These are phyloP conservation scores for Scarus forsteni DNA, from an alignment of 2,797 vertebrate species.

Conservation along the genomic window DNA sequence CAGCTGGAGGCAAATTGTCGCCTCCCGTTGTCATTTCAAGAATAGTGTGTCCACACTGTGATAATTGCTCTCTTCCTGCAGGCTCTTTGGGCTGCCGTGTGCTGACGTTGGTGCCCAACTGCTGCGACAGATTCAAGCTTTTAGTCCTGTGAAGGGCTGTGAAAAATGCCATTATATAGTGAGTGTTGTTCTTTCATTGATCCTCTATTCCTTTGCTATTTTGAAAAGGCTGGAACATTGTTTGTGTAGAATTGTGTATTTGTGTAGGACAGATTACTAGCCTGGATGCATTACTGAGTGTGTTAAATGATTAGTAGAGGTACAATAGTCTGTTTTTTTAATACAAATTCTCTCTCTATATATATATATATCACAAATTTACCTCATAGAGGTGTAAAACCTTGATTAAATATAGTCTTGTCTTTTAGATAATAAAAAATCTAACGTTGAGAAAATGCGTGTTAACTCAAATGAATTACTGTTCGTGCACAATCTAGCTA, in stretches of 20 bases:
- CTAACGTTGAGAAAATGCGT: too few relatives aligned
- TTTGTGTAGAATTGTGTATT: neutral
- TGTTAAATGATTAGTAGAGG: too few relatives aligned
- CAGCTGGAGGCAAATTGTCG: neutral
- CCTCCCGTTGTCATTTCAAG: constrained; percentile 5
- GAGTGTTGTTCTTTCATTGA: constrained; percentile 3
- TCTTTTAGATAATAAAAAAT: too few relatives aligned
- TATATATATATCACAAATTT: too few relatives aligned
- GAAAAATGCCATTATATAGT: constrained; percentile 32
- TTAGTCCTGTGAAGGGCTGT: constrained; percentile 15
- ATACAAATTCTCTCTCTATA: too few relatives aligned
- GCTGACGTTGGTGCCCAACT: constrained; percentile 25
- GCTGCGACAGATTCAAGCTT: constrained; percentile 39
- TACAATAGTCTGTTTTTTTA: too few relatives aligned
- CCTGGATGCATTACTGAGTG: too few relatives aligned
- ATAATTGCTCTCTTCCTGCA: constrained; percentile 16
- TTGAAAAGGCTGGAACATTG: neutral
- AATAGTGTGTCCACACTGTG: constrained; percentile 17
- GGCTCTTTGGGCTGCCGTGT: constrained; percentile 37
- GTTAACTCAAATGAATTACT: too few relatives aligned
- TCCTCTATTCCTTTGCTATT: neutral
- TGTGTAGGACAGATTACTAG: too few relatives aligned
- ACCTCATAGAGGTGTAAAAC: too few relatives aligned
- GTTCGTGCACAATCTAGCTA: too few relatives aligned
- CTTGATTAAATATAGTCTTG: too few relatives aligned